Percentiles rank a stretch among this genome's conserved stretches.
phyloP scores from a whole-genome alignment of 2,797 vertebrate genomes.

The Echiichthys vipera region DNA sequence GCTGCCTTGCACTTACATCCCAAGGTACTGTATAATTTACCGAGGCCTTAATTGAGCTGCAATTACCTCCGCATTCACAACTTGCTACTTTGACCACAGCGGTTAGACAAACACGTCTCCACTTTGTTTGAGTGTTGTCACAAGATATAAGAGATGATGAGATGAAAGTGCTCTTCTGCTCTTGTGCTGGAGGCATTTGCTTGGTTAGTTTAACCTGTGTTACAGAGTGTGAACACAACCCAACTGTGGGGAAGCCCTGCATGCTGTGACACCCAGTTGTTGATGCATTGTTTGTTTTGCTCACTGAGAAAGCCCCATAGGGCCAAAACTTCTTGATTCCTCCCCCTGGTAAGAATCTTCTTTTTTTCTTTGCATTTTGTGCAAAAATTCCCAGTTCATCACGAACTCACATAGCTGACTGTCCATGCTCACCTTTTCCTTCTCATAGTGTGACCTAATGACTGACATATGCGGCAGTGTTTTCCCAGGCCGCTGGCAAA shows the following conservation, averaged over 20 bases:
- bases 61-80: constrained; percentile 18
- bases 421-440: not conserved
- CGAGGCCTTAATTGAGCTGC: constrained; percentile 31
- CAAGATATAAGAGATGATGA: constrained; percentile 10
- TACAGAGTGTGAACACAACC: not conserved
- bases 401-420: not conserved
- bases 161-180: not conserved
- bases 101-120: constrained; percentile 19
- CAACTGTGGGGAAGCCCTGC: not conserved
- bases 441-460: constrained; percentile 50
- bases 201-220: not conserved
- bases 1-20: constrained; percentile 78
- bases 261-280: not conserved
- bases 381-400: not conserved
- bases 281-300: not conserved
- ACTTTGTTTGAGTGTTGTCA: constrained; percentile 24
- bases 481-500: constrained; percentile 71
- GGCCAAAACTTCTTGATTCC: not conserved
- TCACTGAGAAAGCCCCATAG: not conserved
- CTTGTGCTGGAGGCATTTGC: not conserved
- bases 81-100: not conserved
- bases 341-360: not conserved
- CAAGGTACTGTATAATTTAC: constrained; percentile 74
- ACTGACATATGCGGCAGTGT: constrained; percentile 61
- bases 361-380: not conserved